phyloP scores from a whole-genome alignment of 2,113 vertebrate genomes.

The Pseudonaja textilis region DNA sequence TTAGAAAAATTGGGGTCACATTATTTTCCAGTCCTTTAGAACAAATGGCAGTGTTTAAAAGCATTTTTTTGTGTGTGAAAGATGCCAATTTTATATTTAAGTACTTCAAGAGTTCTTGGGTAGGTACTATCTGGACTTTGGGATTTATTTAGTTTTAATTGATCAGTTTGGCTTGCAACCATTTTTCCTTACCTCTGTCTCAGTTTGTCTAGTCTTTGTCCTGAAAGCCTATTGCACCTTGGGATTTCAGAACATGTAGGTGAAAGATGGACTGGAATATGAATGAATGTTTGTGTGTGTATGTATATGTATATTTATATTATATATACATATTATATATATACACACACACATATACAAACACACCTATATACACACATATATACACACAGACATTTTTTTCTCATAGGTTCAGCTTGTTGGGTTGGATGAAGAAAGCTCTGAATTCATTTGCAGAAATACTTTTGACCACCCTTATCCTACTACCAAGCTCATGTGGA shows the following conservation, averaged over 20 bases:
- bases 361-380: neutral
- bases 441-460: conserved; percentile 94
- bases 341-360: no score
- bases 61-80: neutral
- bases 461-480: conserved; percentile 98
- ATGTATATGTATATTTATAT: no score
- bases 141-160: neutral
- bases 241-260: neutral
- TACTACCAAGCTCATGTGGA: conserved; percentile 99
- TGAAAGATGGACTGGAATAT: neutral
- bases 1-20: neutral
- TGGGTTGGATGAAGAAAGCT: conserved; percentile 97
- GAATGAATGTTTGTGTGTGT: neutral
- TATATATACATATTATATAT: no score
- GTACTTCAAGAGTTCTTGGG: neutral
- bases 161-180: no score
- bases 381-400: neutral
- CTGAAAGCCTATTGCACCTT: no score
- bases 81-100: neutral
- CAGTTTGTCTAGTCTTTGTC: no score
- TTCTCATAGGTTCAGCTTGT: conserved; percentile 90
- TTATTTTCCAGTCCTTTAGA: neutral
- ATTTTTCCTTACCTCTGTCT: neutral
- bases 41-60: neutral
- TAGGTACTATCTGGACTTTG: neutral